Conservation (phyloP, 2,797 vertebrate species). For the Leptodactylus fallax region DNA sequence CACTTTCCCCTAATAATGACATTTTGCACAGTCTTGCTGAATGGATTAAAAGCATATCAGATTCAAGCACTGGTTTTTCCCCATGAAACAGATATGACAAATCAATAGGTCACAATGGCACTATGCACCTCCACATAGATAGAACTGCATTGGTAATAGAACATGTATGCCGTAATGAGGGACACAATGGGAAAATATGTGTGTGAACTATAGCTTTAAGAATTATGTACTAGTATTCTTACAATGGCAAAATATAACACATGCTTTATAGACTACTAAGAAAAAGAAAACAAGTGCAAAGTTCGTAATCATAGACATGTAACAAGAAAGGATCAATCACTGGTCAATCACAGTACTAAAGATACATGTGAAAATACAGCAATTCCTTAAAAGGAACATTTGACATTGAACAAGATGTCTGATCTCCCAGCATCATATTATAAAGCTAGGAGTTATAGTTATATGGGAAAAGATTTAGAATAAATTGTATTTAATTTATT, state of each 20-base stretch:
- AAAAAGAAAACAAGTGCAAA: neutral
- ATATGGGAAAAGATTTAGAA: no score
- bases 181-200: neutral
- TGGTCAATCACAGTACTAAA: neutral
- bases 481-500: no score
- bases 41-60: conserved; percentile 81
- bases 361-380: no score
- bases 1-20: conserved; percentile 71
- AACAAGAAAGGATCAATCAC: neutral
- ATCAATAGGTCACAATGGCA: conserved; percentile 79
- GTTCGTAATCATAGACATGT: neutral
- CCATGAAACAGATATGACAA: conserved; percentile 82
- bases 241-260: neutral
- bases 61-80: conserved; percentile 75
- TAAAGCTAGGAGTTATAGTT: no score
- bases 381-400: no score
- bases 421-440: no score
- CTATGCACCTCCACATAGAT: conserved; percentile 70
- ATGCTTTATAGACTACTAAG: neutral
- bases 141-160: conserved; percentile 42
- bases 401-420: no score
- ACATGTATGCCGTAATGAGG: conserved; percentile 25
- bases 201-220: neutral
- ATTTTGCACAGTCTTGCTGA: conserved; percentile 74
- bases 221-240: neutral